A percentile compares a stretch with the other conserved stretches of the same genome.
phyloP scores from a whole-genome alignment of 2,797 vertebrate species.

The Peromyscus aztecus region DNA sequence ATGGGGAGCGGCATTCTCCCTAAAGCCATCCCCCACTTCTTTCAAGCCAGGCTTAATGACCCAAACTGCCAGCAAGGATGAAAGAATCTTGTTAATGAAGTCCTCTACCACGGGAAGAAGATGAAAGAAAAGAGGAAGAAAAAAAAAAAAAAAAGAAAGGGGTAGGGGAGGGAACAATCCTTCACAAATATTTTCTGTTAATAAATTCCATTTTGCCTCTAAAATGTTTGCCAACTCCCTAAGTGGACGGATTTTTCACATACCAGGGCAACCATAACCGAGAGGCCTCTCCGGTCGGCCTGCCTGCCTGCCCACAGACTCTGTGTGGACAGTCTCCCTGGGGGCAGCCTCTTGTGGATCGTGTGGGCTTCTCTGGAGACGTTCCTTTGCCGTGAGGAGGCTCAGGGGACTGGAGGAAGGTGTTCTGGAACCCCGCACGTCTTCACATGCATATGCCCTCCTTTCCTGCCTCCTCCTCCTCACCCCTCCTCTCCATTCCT shows the following conservation, averaged over 20 bases:
- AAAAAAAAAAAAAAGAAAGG: not conserved
- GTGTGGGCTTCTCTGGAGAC: conserved; percentile 45
- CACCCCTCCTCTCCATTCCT: not conserved
- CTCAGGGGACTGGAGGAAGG: not conserved
- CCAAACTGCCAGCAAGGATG: conserved; percentile 79
- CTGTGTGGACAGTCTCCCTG: conserved; percentile 83
- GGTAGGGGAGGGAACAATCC: conserved; percentile 71
- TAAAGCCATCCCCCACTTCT: conserved; percentile 60
- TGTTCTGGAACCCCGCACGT: not conserved
- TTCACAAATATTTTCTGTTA: conserved; percentile 89
- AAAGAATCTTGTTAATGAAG: conserved; percentile 80
- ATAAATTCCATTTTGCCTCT: conserved; percentile 90
- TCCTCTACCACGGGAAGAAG: conserved; percentile 67
- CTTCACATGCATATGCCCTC: not conserved
- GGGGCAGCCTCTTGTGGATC: conserved; percentile 66
- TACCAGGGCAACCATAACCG: conserved; percentile 82
- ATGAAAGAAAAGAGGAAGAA: not conserved
- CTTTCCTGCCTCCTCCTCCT: rapidly evolving
- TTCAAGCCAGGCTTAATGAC: conserved; percentile 73
- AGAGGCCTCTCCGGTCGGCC: conserved; percentile 80
- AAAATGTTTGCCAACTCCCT: conserved; percentile 88
- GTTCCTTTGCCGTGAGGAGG: not conserved
- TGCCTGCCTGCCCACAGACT: conserved; percentile 76
- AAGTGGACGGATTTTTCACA: conserved; percentile 89
- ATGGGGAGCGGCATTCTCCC: conserved; percentile 2